These are phyloP conservation scores for Atethmia centrago DNA, from an alignment of 2,888 invertebrate species.

Conservation along the genomic window DNA sequence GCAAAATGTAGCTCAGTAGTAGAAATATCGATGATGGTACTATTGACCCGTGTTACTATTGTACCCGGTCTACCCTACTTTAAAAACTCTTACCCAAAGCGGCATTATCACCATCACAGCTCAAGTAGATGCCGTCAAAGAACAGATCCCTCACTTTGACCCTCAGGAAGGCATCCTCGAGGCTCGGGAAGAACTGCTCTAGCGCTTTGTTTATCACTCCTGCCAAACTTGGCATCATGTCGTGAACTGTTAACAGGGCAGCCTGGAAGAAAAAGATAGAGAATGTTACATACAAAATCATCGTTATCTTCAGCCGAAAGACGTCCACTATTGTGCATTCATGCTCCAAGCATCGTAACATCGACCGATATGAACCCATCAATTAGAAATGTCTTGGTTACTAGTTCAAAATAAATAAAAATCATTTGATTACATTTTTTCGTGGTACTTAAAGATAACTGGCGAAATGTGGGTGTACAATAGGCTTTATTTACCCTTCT, in stretches of 20 bases:
- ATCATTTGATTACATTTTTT: too few species aligned
- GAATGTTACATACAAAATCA: background rate
- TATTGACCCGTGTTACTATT: too few species aligned
- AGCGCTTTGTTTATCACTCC: constrained; percentile 87
- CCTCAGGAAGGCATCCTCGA: constrained; percentile 87
- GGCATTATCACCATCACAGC: constrained; percentile 85
- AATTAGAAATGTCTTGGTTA: background rate
- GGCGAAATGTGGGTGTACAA: too few species aligned
- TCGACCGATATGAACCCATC: background rate
- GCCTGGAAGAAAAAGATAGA: constrained; percentile 75
- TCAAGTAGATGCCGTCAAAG: constrained; percentile 90
- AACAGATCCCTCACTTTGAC: constrained; percentile 89
- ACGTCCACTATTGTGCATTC: too few species aligned
- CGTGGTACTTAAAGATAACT: too few species aligned
- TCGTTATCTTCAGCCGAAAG: background rate
- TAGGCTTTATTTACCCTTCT: too few species aligned
- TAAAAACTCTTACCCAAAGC: constrained; percentile 80
- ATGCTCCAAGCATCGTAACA: background rate
- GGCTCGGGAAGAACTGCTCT: constrained; percentile 87
- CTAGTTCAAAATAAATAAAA: background rate
- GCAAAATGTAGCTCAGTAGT: too few species aligned
- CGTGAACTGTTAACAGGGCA: constrained; percentile 83
- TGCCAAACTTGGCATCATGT: constrained; percentile 84
- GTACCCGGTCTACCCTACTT: too few species aligned
- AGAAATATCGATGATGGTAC: too few species aligned